Percentiles rank a stretch among this genome's conserved stretches.
phyloP scores from a whole-genome alignment of 2,888 invertebrate genomes.

The Pegoplata infirma region DNA sequence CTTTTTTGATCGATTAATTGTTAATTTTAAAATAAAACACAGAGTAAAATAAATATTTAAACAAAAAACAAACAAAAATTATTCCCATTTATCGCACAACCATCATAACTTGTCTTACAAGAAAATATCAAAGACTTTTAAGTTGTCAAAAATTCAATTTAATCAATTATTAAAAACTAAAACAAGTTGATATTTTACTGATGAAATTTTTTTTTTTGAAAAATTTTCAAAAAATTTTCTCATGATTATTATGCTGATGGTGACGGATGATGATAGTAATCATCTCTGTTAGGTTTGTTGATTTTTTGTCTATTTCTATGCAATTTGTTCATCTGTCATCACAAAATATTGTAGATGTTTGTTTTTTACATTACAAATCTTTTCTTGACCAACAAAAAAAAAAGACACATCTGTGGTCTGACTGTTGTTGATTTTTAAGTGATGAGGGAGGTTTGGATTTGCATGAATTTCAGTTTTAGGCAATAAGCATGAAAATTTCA shows the following conservation, averaged over 20 bases:
- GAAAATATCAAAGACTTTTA: too few relatives aligned
- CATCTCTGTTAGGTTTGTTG: constrained; percentile 12
- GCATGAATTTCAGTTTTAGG: background rate
- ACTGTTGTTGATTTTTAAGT: background rate
- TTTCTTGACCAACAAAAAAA: constrained; percentile 12
- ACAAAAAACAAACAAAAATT: too few relatives aligned
- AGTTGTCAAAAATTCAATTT: too few relatives aligned
- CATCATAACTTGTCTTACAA: too few relatives aligned
- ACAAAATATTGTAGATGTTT: constrained; percentile 13
- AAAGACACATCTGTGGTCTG: background rate
- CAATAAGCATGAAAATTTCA: background rate
- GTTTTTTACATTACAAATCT: background rate
- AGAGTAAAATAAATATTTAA: too few relatives aligned
- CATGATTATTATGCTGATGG: constrained; percentile 16
- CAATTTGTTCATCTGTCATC: constrained; percentile 47
- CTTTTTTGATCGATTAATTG: too few relatives aligned
- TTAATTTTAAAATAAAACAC: too few relatives aligned
- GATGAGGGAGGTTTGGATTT: constrained; percentile 23
- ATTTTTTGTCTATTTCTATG: constrained; percentile 19
- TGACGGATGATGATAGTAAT: constrained; percentile 15
- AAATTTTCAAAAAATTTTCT: constrained; percentile 4
- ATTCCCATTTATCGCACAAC: too few relatives aligned
- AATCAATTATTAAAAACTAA: background rate
- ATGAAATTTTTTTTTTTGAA: background rate
- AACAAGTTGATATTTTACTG: background rate